These are phyloP conservation scores for Archegozetes longisetosus DNA, from an alignment of 1,140 invertebrate genomes.

Conservation along the genomic window DNA sequence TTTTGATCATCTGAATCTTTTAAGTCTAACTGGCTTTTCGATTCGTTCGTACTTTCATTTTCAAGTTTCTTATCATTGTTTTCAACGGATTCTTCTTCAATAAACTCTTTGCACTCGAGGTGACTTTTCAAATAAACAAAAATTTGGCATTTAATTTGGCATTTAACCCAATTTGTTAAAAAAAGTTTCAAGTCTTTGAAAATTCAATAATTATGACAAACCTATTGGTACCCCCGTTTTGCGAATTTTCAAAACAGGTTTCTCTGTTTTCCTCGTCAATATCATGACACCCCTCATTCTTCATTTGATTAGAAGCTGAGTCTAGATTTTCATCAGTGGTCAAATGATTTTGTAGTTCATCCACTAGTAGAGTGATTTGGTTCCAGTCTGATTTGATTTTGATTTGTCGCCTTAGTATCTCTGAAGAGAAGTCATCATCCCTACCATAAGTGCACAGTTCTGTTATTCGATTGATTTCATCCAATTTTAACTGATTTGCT, in stretches of 20 bases:
- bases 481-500: conserved; percentile 72
- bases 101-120: no score
- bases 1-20: background rate
- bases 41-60: conserved; percentile 58
- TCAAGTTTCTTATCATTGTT: conserved; percentile 65
- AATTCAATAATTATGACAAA: no score
- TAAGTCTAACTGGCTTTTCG: conserved; percentile 26
- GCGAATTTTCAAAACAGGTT: conserved; percentile 82
- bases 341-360: no score
- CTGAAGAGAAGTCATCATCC: conserved; percentile 44
- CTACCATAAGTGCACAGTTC: conserved; percentile 37
- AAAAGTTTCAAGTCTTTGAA: no score
- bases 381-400: no score
- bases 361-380: no score
- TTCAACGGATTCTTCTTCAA: no score
- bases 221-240: conserved; percentile 44
- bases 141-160: no score
- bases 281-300: conserved; percentile 73
- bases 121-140: no score
- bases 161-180: no score
- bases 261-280: conserved; percentile 81
- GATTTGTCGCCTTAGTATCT: no score
- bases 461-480: conserved; percentile 70
- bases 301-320: no score
- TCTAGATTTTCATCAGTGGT: conserved; percentile 90